Evolutionary conservation across 2,888 invertebrate species (phyloP).

Genomic region (Cyclophora albipunctata): DNA sequence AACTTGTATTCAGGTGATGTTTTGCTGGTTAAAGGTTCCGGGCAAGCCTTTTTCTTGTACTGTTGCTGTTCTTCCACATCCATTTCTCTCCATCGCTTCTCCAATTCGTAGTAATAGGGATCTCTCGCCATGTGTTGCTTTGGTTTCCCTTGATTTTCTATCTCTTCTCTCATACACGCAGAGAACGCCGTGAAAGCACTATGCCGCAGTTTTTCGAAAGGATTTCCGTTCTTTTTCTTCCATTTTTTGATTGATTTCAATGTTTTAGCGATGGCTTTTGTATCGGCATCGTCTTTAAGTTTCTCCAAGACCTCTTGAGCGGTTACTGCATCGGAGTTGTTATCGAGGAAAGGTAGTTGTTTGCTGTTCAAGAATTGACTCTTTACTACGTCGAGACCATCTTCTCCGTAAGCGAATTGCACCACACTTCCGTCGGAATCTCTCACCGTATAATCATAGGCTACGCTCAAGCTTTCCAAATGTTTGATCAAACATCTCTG

Average conservation of each 20-base stretch:
- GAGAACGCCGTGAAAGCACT: constrained; percentile 79
- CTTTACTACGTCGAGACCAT: constrained; percentile 92
- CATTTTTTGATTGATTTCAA: constrained; percentile 78
- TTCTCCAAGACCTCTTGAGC: constrained; percentile 72
- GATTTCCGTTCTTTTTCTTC: constrained; percentile 73
- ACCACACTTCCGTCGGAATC: constrained; percentile 95
- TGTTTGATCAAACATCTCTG: constrained; percentile 98
- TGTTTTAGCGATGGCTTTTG: constrained; percentile 68
- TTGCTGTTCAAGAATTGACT: constrained; percentile 87
- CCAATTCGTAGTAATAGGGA: constrained; percentile 74
- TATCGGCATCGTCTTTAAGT: constrained; percentile 74
- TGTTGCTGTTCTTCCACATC: constrained; percentile 75
- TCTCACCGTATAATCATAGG: constrained; percentile 96
- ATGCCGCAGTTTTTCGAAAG: constrained; percentile 54
- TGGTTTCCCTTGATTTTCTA: constrained; percentile 48
- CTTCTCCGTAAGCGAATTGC: constrained; percentile 96
- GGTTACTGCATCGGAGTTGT: constrained; percentile 82
- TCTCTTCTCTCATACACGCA: constrained; percentile 59
- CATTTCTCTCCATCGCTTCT: constrained; percentile 80
- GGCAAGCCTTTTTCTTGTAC: constrained; percentile 76
- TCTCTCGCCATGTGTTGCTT: constrained; percentile 71
- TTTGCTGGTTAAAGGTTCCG: constrained; percentile 83
- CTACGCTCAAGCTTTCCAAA: constrained; percentile 94
- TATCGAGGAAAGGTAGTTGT: constrained; percentile 86
- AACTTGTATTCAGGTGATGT: constrained; percentile 85